A percentile compares a stretch with the other conserved stretches of the same genome.
These are phyloP conservation scores for Mesitornis unicolor DNA, from an alignment of 2,113 vertebrate genomes.

Conservation along the genomic window DNA sequence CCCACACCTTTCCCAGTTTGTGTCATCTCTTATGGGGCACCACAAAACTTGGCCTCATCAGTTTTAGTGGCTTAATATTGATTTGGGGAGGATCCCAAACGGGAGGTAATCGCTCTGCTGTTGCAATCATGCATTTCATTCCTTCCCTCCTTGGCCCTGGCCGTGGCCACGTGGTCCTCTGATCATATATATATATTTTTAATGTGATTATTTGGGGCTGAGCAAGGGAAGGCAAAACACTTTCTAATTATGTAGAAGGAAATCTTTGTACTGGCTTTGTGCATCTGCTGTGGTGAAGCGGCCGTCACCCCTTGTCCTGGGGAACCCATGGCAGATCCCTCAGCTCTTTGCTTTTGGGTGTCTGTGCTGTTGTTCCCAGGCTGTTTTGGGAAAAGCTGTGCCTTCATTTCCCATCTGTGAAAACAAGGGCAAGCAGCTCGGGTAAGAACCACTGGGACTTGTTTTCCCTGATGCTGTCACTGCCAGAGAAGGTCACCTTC, in stretches of 20 bases:
- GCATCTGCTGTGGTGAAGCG: fast-evolving
- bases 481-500: not conserved
- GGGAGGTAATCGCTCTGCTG: not conserved
- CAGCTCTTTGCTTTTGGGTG: not conserved
- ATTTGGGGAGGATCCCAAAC: slow-evolving; percentile 68
- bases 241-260: not conserved
- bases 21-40: not conserved
- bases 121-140: not conserved
- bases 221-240: not conserved
- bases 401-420: not conserved
- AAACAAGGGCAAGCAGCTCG: fast-evolving
- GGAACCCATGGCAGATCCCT: not conserved
- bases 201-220: not conserved
- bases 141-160: not conserved
- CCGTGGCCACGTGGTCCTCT: not conserved
- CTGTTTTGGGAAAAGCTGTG: not conserved
- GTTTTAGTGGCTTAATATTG: slow-evolving; percentile 74
- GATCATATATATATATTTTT: not conserved
- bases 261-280: fast-evolving
- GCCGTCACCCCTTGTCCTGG: not conserved
- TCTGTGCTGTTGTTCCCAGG: fast-evolving
- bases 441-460: fast-evolving
- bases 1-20: not conserved
- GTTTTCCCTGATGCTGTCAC: fast-evolving
- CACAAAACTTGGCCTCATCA: slow-evolving; percentile 41